A percentile compares a stretch with the other conserved stretches of the same genome.
Evolutionary conservation across 2,797 vertebrate genomes (phyloP).

Genomic region (Onychomys leucogaster): DNA sequence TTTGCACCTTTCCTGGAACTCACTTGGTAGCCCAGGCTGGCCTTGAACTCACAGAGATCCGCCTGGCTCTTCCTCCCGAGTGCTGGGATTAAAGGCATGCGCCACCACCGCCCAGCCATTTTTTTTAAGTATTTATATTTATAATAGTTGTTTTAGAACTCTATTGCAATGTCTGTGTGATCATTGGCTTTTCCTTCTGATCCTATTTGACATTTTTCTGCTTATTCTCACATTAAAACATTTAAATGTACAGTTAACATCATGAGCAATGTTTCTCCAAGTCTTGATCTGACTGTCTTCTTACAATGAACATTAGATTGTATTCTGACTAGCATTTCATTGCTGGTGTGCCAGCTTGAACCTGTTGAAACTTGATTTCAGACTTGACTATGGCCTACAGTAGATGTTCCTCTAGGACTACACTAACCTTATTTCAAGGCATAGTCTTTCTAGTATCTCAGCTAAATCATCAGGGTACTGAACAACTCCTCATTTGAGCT

Average conservation of each 20-base stretch:
- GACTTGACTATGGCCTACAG: background rate
- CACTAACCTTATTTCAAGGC: background rate
- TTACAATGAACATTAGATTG: background rate
- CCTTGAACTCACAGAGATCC: too few species aligned
- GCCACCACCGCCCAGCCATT: too few species aligned
- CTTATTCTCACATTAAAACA: background rate
- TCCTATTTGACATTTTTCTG: background rate
- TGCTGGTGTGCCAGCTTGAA: background rate
- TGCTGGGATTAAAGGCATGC: too few species aligned
- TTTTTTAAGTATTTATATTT: background rate
- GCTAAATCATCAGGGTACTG: background rate
- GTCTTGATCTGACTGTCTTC: background rate
- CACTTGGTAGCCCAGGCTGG: too few species aligned
- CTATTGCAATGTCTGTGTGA: background rate
- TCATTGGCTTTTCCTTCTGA: background rate
- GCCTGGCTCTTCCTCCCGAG: too few species aligned
- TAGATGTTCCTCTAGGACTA: background rate
- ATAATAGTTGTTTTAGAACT: background rate
- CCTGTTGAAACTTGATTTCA: background rate
- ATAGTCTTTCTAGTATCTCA: background rate
- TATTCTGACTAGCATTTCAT: background rate
- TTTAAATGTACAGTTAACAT: background rate
- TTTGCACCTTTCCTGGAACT: too few species aligned
- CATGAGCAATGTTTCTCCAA: background rate
- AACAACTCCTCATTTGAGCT: slow-evolving; percentile 39